Base-by-base conservation (phyloP, 2,797 vertebrate species). In the Botia almorhae region DNA sequence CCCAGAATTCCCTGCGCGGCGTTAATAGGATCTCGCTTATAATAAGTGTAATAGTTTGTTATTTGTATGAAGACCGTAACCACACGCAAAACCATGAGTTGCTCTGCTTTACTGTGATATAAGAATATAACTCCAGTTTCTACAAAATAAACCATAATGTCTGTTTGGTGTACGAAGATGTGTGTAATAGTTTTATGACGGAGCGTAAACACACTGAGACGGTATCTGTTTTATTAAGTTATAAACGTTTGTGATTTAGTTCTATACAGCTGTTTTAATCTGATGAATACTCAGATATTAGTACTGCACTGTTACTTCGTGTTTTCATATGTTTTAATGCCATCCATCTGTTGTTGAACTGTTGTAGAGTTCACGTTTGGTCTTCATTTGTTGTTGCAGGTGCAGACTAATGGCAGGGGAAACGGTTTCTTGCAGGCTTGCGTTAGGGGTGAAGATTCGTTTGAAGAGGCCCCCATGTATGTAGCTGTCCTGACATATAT, bases 401-500 rank as follows among this genome's bases (percentile, higher is more conserved):
- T 93, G 85, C 89, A 96, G 95, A 94, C 92, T 91, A 95, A 96
- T 88, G 93, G 91, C n/a, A 77, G 90, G 0, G 65, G 89, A 75
- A 89, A 91, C 0, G 87, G 87, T n/a, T 53, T 48, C 55, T 29
- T 26, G 33, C 84, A 4, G 78, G 89, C 89, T 87, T 92, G 92
- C 81, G 91, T 87, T 71, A 84, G 84, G 51, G 88, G 86, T 76
- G 89, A 88, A 51, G 96, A 97, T 87, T 89, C 90, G 60, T 97
- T 96, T 90, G 96, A 97, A 61, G 94, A 97, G 88, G 92, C 97
- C 7, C 96, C 97, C 23, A 93, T 98, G 90, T 95, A 96, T 46
- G 94, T 96, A 79, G 94, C 95, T 26, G 94, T 99, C 83, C 84
- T 98, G 82, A 99, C 97, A 55, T 96, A 97, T 87, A 74, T 98